A percentile compares a stretch with the other conserved stretches of the same genome.
These are phyloP conservation scores for Pygocentrus nattereri DNA, from an alignment of 2,797 vertebrate species.

Conservation along the genomic window DNA sequence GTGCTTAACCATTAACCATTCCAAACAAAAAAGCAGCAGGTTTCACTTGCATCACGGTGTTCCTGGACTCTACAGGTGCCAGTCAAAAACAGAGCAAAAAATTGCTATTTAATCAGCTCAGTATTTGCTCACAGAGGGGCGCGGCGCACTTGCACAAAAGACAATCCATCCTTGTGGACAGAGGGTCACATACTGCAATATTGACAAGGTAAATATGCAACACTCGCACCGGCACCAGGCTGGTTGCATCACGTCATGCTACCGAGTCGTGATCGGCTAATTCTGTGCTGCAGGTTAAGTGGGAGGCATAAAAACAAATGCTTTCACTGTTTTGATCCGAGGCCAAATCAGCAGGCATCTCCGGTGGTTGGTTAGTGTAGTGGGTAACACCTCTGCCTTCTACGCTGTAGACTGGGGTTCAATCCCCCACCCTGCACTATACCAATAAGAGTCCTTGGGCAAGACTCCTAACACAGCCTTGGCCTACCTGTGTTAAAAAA, in stretches of 20 bases:
- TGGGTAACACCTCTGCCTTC: too few relatives aligned
- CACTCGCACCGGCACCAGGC: slow-evolving; percentile 2
- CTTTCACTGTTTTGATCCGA: too few relatives aligned
- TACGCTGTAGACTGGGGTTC: too few relatives aligned
- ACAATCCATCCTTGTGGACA: slow-evolving; percentile 8
- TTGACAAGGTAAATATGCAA: slow-evolving; percentile 33
- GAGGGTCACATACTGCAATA: not conserved
- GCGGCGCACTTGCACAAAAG: not conserved
- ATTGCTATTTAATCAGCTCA: slow-evolving; percentile 20
- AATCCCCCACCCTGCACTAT: too few relatives aligned
- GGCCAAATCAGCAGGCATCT: too few relatives aligned
- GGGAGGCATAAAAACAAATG: not conserved
- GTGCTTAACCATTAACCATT: slow-evolving; percentile 20
- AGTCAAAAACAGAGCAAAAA: not conserved
- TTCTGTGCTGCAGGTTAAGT: not conserved
- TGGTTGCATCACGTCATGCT: slow-evolving; percentile 19
- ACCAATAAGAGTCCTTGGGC: too few relatives aligned
- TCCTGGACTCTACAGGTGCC: not conserved
- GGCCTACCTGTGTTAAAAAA: too few relatives aligned
- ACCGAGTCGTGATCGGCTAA: not conserved
- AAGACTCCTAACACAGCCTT: too few relatives aligned
- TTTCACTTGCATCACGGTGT: not conserved
- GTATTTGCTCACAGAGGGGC: slow-evolving; percentile 18
- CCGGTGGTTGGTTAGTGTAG: too few relatives aligned
- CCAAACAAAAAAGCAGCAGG: not conserved